A percentile compares a stretch with the other conserved stretches of the same genome.
These are phyloP conservation scores for Sebastes baramenuke DNA, from an alignment of 2,797 vertebrate species.

Conservation along the genomic window DNA sequence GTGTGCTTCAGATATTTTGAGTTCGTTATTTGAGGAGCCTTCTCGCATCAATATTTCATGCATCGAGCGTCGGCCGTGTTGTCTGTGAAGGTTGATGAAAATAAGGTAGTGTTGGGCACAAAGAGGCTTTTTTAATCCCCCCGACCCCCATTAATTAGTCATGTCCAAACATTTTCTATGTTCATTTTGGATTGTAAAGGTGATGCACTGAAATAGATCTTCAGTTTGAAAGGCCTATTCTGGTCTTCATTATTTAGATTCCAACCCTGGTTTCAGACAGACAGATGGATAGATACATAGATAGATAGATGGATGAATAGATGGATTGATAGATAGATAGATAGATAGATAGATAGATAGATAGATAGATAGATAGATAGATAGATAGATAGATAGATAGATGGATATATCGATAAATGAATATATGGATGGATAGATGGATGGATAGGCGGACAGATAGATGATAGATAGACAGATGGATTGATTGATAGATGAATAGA, in stretches of 20 bases:
- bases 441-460: background rate
- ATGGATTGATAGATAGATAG: too few species aligned
- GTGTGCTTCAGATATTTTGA: conserved; percentile 61
- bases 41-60: conserved; percentile 60
- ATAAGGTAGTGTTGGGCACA: conserved; percentile 2
- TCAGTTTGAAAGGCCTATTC: background rate
- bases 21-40: conserved; percentile 58
- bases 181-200: conserved; percentile 20
- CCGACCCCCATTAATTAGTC: conserved; percentile 35
- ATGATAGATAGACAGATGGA: background rate
- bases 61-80: conserved; percentile 22
- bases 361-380: background rate
- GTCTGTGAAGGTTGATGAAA: conserved; percentile 33
- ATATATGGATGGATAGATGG: accelerated
- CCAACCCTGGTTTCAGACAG: background rate
- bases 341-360: background rate
- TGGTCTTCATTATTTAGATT: conserved; percentile 3
- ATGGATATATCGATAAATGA: background rate
- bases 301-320: background rate
- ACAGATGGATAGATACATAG: background rate
- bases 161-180: conserved; percentile 15
- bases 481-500: background rate
- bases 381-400: accelerated
- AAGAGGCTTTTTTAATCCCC: conserved; percentile 20
- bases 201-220: background rate